Evolutionary conservation across 2,888 invertebrate genomes (phyloP).

Genomic region (Dicranocentrus wangi): DNA sequence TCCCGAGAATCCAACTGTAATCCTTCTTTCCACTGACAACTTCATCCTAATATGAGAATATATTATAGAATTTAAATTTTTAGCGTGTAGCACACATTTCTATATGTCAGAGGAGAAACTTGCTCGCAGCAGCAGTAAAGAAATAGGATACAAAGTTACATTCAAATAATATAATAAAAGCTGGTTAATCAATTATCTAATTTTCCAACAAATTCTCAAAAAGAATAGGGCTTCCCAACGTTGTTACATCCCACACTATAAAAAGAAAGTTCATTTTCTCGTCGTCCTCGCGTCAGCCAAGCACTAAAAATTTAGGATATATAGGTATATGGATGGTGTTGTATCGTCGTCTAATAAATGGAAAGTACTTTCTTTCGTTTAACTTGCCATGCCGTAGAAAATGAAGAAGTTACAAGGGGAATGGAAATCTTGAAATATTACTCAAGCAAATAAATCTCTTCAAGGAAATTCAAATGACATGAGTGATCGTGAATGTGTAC

Average conservation of each 20-base stretch:
- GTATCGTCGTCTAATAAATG: too few relatives aligned
- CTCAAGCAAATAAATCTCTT: constrained; percentile 6
- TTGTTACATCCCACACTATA: too few relatives aligned
- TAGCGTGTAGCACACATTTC: background rate
- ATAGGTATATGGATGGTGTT: too few relatives aligned
- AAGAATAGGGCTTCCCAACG: too few relatives aligned
- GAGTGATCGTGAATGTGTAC: constrained; percentile 1
- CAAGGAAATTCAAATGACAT: constrained; percentile 24
- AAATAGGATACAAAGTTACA: background rate
- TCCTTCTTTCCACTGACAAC: background rate
- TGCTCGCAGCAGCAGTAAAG: too few relatives aligned
- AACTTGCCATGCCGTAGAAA: background rate
- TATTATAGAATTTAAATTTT: constrained; percentile 18
- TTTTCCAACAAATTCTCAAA: background rate
- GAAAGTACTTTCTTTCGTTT: too few relatives aligned
- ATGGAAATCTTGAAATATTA: background rate
- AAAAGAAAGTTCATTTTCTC: too few relatives aligned
- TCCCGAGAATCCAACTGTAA: background rate
- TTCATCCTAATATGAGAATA: background rate
- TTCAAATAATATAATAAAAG: constrained; percentile 44
- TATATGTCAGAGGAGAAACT: too few relatives aligned
- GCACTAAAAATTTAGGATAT: too few relatives aligned
- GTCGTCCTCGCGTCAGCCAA: too few relatives aligned
- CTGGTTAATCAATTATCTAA: constrained; percentile 50
- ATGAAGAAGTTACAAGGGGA: background rate